A percentile compares a stretch with the other conserved stretches of the same genome.
Evolutionary conservation across 2,113 vertebrate species (phyloP).

Genomic region (Takifugu bimaculatus): DNA sequence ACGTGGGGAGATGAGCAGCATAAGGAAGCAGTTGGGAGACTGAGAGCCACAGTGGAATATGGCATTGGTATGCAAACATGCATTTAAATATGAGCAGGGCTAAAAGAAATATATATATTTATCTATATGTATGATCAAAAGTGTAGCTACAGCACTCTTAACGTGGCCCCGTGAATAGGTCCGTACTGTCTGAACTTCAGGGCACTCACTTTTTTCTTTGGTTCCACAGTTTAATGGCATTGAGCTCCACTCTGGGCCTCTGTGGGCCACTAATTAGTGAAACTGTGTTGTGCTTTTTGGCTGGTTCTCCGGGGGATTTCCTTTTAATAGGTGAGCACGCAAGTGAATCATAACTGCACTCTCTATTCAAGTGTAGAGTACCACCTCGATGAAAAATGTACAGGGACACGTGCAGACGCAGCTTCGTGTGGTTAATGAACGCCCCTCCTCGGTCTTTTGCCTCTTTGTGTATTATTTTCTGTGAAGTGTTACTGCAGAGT

Average conservation of each 20-base stretch:
- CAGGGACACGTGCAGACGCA: constrained; percentile 5
- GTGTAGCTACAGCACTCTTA: neutral
- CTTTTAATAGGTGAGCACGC: constrained; percentile 16
- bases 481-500: constrained; percentile 26
- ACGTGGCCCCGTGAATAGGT: neutral
- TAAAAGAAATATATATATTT: neutral
- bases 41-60: constrained; percentile 29
- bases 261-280: constrained; percentile 48
- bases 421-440: constrained; percentile 9
- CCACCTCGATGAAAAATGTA: constrained; percentile 23
- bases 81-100: neutral
- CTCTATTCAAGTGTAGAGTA: constrained; percentile 21
- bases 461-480: neutral
- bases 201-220: constrained; percentile 14
- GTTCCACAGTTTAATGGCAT: constrained; percentile 43
- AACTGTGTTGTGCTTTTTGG: constrained; percentile 35
- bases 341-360: constrained; percentile 24
- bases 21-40: constrained; percentile 26
- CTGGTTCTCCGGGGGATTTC: constrained; percentile 38
- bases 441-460: constrained; percentile 6
- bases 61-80: neutral
- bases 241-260: constrained; percentile 33
- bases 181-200: neutral
- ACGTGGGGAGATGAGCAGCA: constrained; percentile 27
- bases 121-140: constrained; percentile 5